Conservation (phyloP, 2,888 invertebrate genomes). For the Nasonovia ribisnigri region DNA sequence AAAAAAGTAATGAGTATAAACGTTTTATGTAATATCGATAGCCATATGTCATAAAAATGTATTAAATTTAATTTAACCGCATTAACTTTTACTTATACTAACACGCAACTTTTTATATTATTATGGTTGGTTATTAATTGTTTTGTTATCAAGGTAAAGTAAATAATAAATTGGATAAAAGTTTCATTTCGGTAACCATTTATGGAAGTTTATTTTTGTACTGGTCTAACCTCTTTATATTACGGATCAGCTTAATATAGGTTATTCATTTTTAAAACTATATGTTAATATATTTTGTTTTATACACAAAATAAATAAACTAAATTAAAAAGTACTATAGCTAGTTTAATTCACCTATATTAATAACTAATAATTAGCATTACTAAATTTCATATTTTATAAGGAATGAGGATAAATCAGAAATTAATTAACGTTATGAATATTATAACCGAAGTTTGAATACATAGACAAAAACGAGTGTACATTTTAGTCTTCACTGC, state of each 20-base stretch:
- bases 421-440: too few species aligned
- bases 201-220: constrained; percentile 16
- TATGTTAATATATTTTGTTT: not conserved
- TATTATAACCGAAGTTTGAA: too few species aligned
- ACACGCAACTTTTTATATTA: constrained; percentile 26
- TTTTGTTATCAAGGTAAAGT: constrained; percentile 39
- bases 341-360: too few species aligned
- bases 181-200: constrained; percentile 15
- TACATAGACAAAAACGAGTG: too few species aligned
- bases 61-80: not conserved
- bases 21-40: not conserved
- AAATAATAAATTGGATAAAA: constrained; percentile 34
- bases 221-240: not conserved
- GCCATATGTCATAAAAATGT: not conserved
- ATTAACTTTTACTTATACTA: not conserved
- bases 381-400: too few species aligned
- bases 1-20: not conserved
- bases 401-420: too few species aligned
- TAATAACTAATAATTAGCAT: too few species aligned
- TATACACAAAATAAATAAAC: not conserved
- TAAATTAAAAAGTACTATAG: not conserved
- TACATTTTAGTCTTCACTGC: not conserved
- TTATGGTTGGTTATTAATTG: not conserved
- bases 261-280: not conserved
- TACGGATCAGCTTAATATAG: not conserved